These are phyloP conservation scores for Lampris megalopsis DNA, from an alignment of 2,113 vertebrate species.

Conservation along the genomic window DNA sequence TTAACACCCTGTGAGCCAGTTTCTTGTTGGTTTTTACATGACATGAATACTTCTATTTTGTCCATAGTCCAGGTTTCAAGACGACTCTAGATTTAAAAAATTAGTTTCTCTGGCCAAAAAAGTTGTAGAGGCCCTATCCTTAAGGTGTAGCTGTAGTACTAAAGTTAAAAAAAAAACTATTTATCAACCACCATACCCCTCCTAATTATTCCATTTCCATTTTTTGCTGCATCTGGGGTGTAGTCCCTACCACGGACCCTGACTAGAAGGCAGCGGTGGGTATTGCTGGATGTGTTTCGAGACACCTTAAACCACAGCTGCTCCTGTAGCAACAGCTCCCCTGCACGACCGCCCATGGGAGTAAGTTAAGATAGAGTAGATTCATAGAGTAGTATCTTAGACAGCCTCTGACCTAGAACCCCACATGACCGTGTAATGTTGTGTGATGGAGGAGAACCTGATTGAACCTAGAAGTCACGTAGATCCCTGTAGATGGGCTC, in stretches of 20 bases:
- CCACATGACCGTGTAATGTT: neutral
- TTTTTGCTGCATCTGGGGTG: slow-evolving; percentile 45
- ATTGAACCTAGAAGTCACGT: neutral
- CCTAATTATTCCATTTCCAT: slow-evolving; percentile 44
- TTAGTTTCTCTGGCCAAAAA: too few species aligned
- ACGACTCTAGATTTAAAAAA: too few species aligned
- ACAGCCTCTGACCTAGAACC: slow-evolving; percentile 9
- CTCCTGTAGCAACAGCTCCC: slow-evolving; percentile 83
- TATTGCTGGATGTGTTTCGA: slow-evolving; percentile 87
- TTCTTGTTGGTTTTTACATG: neutral
- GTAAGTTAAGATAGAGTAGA: slow-evolving; percentile 79
- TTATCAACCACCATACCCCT: neutral
- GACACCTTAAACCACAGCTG: slow-evolving; percentile 85
- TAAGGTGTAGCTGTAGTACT: too few species aligned
- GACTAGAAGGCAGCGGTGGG: slow-evolving; percentile 80
- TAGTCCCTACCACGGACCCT: slow-evolving; percentile 74
- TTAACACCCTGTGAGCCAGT: neutral
- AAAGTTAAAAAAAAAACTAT: neutral
- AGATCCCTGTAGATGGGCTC: neutral
- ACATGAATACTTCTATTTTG: too few species aligned
- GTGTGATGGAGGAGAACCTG: slow-evolving; percentile 14
- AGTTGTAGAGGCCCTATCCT: too few species aligned
- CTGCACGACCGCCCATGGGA: slow-evolving; percentile 65
- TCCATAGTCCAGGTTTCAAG: too few species aligned
- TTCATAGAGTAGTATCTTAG: slow-evolving; percentile 14